Percentiles rank a stretch among this genome's conserved stretches.
Conservation (phyloP, 2,888 invertebrate species). For the Achlya flavicornis region DNA sequence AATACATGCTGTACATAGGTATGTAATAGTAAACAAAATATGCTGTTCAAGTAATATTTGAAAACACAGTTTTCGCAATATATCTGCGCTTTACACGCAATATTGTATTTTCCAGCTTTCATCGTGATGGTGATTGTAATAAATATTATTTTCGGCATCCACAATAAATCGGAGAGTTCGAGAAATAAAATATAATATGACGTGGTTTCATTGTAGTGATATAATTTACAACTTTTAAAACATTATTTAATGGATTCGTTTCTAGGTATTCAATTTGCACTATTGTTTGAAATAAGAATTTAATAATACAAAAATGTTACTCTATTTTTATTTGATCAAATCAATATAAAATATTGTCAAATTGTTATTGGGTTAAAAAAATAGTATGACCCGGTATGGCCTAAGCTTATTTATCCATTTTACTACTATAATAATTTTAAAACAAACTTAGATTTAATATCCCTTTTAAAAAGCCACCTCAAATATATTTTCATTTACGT, state of each 20-base stretch:
- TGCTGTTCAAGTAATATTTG: background rate
- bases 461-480: too few relatives aligned
- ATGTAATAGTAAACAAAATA: too few relatives aligned
- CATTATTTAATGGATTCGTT: background rate
- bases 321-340: background rate
- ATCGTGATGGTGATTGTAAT: slow-evolving; percentile 4
- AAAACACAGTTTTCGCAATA: background rate
- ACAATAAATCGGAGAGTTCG: background rate
- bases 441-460: too few relatives aligned
- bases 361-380: too few relatives aligned
- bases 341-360: background rate
- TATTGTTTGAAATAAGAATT: background rate
- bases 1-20: too few relatives aligned
- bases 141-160: background rate
- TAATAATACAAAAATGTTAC: background rate
- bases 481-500: too few relatives aligned
- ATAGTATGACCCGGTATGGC: too few relatives aligned
- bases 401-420: too few relatives aligned
- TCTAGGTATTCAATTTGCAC: background rate
- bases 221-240: background rate
- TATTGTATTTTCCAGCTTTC: slow-evolving; percentile 5
- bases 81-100: background rate
- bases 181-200: background rate
- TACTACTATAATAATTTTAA: too few relatives aligned
- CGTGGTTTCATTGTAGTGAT: background rate